Conservation (phyloP, 2,797 vertebrate species). For the Antennarius maculatus region DNA sequence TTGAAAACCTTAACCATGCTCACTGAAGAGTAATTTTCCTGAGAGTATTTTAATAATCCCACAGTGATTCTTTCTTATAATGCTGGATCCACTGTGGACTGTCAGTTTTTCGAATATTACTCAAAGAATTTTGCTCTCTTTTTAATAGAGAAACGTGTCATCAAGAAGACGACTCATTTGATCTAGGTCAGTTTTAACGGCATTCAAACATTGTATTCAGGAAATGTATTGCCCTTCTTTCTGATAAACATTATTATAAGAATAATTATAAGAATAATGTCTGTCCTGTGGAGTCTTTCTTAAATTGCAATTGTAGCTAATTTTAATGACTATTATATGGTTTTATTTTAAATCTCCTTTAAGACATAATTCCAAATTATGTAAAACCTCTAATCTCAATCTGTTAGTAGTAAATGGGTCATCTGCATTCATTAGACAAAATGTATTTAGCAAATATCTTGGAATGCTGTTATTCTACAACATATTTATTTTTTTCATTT, state of each 20-base stretch:
- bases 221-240: slow-evolving; percentile 7
- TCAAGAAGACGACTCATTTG: slow-evolving; percentile 9
- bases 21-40: neutral
- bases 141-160: slow-evolving; percentile 39
- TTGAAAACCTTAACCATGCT: neutral
- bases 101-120: slow-evolving; percentile 35
- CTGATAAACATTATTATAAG: neutral
- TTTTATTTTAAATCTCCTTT: slow-evolving; percentile 42
- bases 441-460: slow-evolving; percentile 41
- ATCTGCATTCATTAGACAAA: slow-evolving; percentile 47
- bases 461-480: slow-evolving; percentile 12
- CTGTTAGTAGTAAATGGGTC: slow-evolving; percentile 66
- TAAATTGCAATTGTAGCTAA: slow-evolving; percentile 14
- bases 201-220: slow-evolving; percentile 21
- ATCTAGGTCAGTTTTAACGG: slow-evolving; percentile 30
- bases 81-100: slow-evolving; percentile 30
- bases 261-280: slow-evolving; percentile 8
- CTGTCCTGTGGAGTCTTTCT: neutral
- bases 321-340: slow-evolving; percentile 27
- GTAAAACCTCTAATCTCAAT: slow-evolving; percentile 68
- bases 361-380: slow-evolving; percentile 67
- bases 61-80: slow-evolving; percentile 24
- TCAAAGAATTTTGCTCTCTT: slow-evolving; percentile 60
- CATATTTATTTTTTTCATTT: slow-evolving; percentile 8
- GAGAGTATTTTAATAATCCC: neutral